Percentiles rank a stretch among this genome's conserved stretches.
phyloP scores from a whole-genome alignment of 2,888 invertebrate species.

The Coelopa pilipes region DNA sequence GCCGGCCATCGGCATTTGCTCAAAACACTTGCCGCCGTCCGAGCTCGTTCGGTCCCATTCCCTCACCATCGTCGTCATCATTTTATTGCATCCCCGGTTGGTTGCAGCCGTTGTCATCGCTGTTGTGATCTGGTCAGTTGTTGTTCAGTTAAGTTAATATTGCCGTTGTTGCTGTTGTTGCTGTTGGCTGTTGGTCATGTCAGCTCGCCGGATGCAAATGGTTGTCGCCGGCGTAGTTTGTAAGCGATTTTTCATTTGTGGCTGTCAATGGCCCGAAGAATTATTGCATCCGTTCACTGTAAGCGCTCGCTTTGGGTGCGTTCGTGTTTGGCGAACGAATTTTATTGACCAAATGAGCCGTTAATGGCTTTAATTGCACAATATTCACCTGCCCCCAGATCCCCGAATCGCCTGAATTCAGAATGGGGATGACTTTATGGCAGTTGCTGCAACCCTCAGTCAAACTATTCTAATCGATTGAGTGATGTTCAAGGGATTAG shows the following conservation, averaged over 20 bases:
- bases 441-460: too few relatives aligned
- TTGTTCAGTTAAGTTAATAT: too few relatives aligned
- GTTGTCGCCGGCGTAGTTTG: constrained; percentile 21
- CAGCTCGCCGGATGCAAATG: constrained; percentile 19
- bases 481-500: too few relatives aligned
- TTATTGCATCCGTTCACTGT: constrained; percentile 32
- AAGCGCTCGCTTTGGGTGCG: background rate
- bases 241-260: constrained; percentile 34
- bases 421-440: too few relatives aligned
- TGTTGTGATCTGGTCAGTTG: background rate
- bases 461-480: too few relatives aligned
- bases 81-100: too few relatives aligned
- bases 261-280: constrained; percentile 31
- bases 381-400: background rate
- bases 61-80: too few relatives aligned
- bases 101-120: constrained; percentile 7
- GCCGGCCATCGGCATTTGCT: too few relatives aligned
- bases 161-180: too few relatives aligned
- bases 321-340: background rate
- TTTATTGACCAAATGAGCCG: background rate
- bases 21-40: too few relatives aligned
- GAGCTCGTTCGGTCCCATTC: too few relatives aligned
- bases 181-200: background rate
- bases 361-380: background rate
- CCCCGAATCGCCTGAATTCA: too few relatives aligned